Evolutionary conservation across 2,113 vertebrate species (phyloP).

Genomic region (Microtus montanus): DNA sequence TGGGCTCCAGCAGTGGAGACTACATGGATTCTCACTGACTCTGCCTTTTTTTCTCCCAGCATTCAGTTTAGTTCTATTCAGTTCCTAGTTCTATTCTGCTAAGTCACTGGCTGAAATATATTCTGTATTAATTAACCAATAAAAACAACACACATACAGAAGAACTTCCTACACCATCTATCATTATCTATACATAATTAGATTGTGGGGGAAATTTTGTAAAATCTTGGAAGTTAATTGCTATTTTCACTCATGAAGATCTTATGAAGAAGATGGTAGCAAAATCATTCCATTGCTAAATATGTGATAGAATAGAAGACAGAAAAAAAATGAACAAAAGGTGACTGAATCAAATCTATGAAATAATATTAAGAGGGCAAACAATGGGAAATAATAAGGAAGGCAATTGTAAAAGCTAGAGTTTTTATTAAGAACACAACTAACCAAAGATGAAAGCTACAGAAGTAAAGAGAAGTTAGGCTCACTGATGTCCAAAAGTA

Average conservation of each 20-base stretch:
- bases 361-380: background rate
- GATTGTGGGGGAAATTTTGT: background rate
- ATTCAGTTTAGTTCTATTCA: no score
- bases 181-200: background rate
- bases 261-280: background rate
- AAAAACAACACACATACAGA: no score
- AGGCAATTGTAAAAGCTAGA: background rate
- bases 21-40: no score
- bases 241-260: constrained; percentile 9
- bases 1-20: no score
- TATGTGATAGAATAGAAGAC: background rate
- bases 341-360: background rate
- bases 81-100: no score
- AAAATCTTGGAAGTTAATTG: background rate
- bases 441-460: background rate
- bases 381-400: background rate
- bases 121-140: no score
- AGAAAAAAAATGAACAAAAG: background rate
- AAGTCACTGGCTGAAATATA: no score
- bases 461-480: background rate
- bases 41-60: no score
- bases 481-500: background rate
- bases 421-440: background rate
- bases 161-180: background rate
- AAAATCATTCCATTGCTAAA: constrained; percentile 27